Conservation (phyloP, 2,113 vertebrate genomes). For the Nothoprocta perdicaria region DNA sequence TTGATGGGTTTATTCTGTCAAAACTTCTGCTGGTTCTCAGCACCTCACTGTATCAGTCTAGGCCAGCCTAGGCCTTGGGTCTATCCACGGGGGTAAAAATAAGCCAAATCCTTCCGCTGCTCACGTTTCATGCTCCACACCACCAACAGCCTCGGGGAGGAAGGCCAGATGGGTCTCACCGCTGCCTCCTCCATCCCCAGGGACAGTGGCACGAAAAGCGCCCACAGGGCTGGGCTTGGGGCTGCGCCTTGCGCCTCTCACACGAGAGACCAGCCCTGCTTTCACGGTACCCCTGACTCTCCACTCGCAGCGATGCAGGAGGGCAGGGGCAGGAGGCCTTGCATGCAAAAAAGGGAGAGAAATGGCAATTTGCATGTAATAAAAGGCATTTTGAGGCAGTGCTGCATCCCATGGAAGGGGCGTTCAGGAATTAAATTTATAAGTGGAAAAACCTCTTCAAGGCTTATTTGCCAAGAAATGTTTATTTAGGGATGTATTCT, state of each 20-base stretch:
- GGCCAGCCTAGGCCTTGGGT: not conserved
- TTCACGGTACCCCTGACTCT: not conserved
- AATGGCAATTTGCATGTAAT: not conserved
- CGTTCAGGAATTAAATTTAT: not conserved
- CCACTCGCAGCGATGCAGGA: accelerated
- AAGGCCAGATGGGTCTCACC: constrained; percentile 34
- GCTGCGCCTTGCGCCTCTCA: not conserved
- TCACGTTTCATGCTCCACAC: accelerated
- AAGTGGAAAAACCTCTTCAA: constrained; percentile 15
- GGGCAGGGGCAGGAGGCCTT: not conserved
- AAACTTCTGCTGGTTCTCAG: not conserved
- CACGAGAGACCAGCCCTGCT: not conserved
- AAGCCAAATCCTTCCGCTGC: not conserved
- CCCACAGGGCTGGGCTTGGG: not conserved
- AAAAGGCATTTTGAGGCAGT: not conserved
- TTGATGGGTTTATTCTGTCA: not conserved
- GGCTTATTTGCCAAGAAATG: not conserved
- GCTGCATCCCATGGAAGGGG: accelerated
- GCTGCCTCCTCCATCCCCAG: accelerated
- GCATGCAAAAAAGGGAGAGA: not conserved
- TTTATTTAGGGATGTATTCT: not conserved
- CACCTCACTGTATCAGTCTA: not conserved
- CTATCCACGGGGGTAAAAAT: not conserved
- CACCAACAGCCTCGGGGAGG: not conserved
- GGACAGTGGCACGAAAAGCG: accelerated